Evolutionary conservation across 2,797 vertebrate genomes (phyloP).

Genomic region (Falco cherrug): DNA sequence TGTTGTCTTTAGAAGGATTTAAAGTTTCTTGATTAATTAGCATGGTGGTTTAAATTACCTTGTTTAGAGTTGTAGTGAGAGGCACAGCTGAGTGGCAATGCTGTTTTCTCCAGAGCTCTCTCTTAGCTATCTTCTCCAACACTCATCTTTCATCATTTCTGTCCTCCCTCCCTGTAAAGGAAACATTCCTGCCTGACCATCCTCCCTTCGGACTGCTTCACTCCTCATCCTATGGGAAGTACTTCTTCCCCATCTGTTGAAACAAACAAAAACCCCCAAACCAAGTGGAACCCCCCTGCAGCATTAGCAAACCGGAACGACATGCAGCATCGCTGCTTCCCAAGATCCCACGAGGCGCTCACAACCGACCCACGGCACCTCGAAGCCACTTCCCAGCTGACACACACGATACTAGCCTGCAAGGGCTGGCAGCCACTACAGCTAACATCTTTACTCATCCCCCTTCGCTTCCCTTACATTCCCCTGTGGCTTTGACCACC

Average conservation of each 20-base stretch:
- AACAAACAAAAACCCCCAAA: neutral
- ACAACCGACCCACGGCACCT: neutral
- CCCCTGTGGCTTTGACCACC: neutral
- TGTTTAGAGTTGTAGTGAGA: neutral
- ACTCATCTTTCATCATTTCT: neutral
- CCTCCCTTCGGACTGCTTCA: neutral
- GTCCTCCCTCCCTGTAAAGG: neutral
- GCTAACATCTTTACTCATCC: neutral
- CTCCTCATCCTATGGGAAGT: neutral
- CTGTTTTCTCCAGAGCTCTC: neutral
- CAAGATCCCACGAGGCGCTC: accelerated
- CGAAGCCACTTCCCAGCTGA: neutral
- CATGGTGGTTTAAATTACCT: neutral
- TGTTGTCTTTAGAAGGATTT: neutral
- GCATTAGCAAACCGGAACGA: neutral
- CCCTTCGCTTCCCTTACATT: neutral
- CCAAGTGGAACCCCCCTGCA: neutral
- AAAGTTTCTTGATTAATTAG: neutral
- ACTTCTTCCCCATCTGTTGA: neutral
- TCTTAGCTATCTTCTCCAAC: neutral
- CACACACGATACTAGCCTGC: accelerated
- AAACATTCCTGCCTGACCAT: neutral
- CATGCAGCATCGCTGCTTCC: neutral
- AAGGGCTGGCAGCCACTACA: neutral
- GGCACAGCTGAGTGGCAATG: neutral